Evolutionary conservation across 2,113 vertebrate genomes (phyloP), one percentile per base, ranked within the genome.

Genomic region (Pachyramphus minor): DNA sequence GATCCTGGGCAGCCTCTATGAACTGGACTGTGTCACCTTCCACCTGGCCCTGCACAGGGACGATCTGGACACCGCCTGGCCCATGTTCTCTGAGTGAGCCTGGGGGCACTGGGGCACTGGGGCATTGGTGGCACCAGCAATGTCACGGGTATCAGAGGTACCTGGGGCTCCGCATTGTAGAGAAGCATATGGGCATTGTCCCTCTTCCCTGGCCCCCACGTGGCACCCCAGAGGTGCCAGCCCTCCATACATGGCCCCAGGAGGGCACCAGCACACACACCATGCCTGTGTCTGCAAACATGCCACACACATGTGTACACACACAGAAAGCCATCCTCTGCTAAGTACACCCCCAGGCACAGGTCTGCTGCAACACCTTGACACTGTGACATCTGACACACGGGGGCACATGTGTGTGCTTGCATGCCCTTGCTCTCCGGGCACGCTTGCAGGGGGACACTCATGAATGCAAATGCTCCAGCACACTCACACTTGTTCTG

Each of bases 11-110:
- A 95, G 85, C 41, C 97, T 98, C 52, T 98, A 98, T 0, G 78
- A 97, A 64, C 96, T 98, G 95, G 97, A 97, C 1, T 87, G 84
- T 5, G 44, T 98, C 79, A 49, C 96, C 83, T 98, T 98, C 53
- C 67, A 97, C 45, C 91, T 98, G 91, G 95, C 97, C 23, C 82
- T 98, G 41, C 8, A 24, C 81, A 90, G 94, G 23, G 68, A 91
- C 7, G 97, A 98, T 89, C 94, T 98, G 86, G 98, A 98, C 73
- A 92, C 27, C 1, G 96, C 97, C 37, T 98, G 98, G 98, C 98
- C 98, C 69, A 96, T 95, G 95, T 96, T 95, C 89, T 96, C 95
- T 0, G 94, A 96, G 96, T 95, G 87, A 96, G 96, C 64, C 5
- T 72, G 69, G 37, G 33, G 64, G 19, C 37, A 9, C 8, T 1